Evolutionary conservation across 1,140 invertebrate genomes (phyloP).

Genomic region (Araneus ventricosus): DNA sequence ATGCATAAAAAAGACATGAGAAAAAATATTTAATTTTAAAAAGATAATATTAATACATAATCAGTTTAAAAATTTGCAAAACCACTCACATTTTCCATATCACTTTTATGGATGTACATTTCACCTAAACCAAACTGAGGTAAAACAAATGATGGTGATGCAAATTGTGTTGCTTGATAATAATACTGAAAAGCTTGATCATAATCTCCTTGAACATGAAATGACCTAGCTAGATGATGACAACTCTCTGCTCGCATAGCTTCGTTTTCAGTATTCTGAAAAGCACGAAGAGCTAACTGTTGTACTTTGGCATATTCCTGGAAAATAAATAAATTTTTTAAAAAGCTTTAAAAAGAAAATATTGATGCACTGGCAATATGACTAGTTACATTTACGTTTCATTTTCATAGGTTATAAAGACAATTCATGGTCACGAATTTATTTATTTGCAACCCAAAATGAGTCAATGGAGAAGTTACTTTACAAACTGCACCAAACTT

Average conservation of each 20-base stretch:
- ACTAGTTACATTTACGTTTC: too few relatives aligned
- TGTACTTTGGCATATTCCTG: slow-evolving; percentile 97
- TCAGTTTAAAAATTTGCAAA: background rate
- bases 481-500: too few relatives aligned
- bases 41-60: background rate
- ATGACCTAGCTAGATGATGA: slow-evolving; percentile 97
- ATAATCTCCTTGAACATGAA: slow-evolving; percentile 97
- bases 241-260: slow-evolving; percentile 99
- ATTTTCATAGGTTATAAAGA: too few relatives aligned
- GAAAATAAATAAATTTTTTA: slow-evolving; percentile 75
- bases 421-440: too few relatives aligned
- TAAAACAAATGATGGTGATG: slow-evolving; percentile 95
- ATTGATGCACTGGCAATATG: background rate
- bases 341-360: background rate
- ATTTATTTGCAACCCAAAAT: too few relatives aligned
- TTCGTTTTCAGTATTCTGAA: slow-evolving; percentile 99
- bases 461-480: too few relatives aligned
- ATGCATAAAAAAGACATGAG: too few relatives aligned
- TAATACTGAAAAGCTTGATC: slow-evolving; percentile 99
- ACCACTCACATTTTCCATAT: slow-evolving; percentile 93
- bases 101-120: slow-evolving; percentile 99
- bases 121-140: slow-evolving; percentile 99
- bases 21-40: too few relatives aligned
- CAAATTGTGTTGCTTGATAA: slow-evolving; percentile 99
- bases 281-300: slow-evolving; percentile 96